Conservation (phyloP, 1,140 invertebrate species). For the Drosophila obscura region DNA sequence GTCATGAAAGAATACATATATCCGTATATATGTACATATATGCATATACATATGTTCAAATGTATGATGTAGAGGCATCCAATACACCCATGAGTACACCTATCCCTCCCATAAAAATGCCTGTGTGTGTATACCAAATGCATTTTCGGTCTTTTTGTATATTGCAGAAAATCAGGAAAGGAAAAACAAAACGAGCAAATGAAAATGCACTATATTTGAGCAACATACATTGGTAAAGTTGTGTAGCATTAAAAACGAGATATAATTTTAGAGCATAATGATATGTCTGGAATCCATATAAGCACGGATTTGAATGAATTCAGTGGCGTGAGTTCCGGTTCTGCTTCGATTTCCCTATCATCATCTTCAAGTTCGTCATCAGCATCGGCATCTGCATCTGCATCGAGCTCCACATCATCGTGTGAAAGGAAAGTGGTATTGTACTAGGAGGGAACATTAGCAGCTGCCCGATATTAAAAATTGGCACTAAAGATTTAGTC, state of each 20-base stretch:
- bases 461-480: conserved; percentile 12
- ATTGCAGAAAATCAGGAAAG: conserved; percentile 46
- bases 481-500: conserved; percentile 7
- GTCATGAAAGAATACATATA: conserved; percentile 6
- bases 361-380: conserved; percentile 15
- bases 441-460: conserved; percentile 4
- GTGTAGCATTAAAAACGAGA: neutral
- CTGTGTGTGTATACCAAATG: conserved; percentile 62
- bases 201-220: neutral
- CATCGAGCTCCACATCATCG: conserved; percentile 29
- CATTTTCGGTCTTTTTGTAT: conserved; percentile 40
- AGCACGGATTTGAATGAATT: conserved; percentile 14
- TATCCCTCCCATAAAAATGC: conserved; percentile 21
- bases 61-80: neutral
- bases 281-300: conserved; percentile 23
- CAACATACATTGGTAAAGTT: conserved; percentile 1
- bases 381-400: conserved; percentile 13
- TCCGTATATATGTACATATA: neutral
- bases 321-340: conserved; percentile 31
- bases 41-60: neutral
- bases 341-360: conserved; percentile 8
- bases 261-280: conserved; percentile 12
- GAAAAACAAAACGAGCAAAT: neutral
- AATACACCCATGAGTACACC: neutral
- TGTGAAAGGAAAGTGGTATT: conserved; percentile 24